Evolutionary conservation across 1,140 invertebrate species (phyloP), one percentile per base, ranked within the genome.

Genomic region (Drosophila murphyi): DNA sequence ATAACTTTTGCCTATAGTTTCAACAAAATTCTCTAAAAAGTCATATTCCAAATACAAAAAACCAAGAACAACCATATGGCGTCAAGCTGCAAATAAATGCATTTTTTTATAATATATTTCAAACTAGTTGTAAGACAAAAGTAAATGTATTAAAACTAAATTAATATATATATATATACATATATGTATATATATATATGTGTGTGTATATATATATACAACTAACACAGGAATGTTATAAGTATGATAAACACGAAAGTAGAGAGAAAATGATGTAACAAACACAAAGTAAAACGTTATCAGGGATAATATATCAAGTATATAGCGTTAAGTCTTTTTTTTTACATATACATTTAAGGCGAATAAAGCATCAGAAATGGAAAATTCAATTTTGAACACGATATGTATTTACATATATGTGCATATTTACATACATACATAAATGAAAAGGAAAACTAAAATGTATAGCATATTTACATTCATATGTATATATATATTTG

Each of bases 301-400:
- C 82, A 87, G 82, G 82, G 82, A 90, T 90, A 80, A 82, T 74
- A 87, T 88, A 88, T 87, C 83, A 89, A 89, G 81, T 78, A 78
- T 73, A 20, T 86, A 90, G 78, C 65, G 39, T 57, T 78, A 81
- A 85, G 74, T 72, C 29, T 60, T 72, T 83, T 71, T 83, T 83
- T 80, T 63, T 72, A 76, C 47, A 76, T 69, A 76, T 74, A 82
- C 57, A 68, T 56, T 60, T 76, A 78, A 73, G 72, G n/a, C 51
- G 45, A 74, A 70, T 70, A 57, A 51, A 37, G 50, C 35, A 62
- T 43, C 51, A 62, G 37, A 63, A 73, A 51, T 65, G 45, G 8
- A 57, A 51, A 39, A 68, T 3, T 35, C 29, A 60, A 68, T 59
- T 56, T 75, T 67, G n/a, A 69, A 80, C 50, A 62, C 47, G 47